Evolutionary conservation across 2,888 invertebrate species (phyloP), one percentile per base, ranked within the genome.

Genomic region (Volucella inanis): DNA sequence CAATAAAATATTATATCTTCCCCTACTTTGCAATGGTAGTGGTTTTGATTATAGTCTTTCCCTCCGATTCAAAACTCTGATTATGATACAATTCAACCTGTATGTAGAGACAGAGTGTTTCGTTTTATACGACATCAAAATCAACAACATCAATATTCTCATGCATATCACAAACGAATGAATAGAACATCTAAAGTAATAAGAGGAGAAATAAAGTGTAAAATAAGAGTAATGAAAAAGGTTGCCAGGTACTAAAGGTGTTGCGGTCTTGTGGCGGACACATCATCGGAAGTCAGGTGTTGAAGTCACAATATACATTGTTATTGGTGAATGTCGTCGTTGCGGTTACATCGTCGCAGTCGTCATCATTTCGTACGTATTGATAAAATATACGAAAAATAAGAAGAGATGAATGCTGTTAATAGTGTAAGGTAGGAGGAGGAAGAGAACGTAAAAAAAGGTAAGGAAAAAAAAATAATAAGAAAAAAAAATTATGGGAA

Each of bases 241-340:
- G 49, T 81, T 76, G 68, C 57, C 62, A 72, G 67, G 55, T 57
- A 77, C 64, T 64, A 81, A 81, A 85, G 85, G 81, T 77, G 81
- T 81, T 85, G 76, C 71, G 85, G 85, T 80, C 81, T 81, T 72
- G 72, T 81, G 85, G 85, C 81, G 72, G 67, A 77, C 85, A 85
- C 81, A 85, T 85, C 85, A 85, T 85, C 85, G 85, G 85, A 85
- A 85, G 85, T 85, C 76, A 85, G 85, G 85, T 85, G 85, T 81
- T 80, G 81, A 85, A 80, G 67, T 49, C 64, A n/a, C n/a, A 76
- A 81, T 76, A 45, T 61, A 76, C 67, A 79, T 77, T 71, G 62
- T 68, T 78, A 54, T 77, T 85, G 67, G 76, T 76, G 76, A 77
- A 76, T 3, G 39, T 61, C 54, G 31, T 38, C 49, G 41, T 31